A percentile compares a stretch with the other conserved stretches of the same genome.
Evolutionary conservation across 2,113 vertebrate genomes (phyloP).

Genomic region (Odontesthes bonariensis): DNA sequence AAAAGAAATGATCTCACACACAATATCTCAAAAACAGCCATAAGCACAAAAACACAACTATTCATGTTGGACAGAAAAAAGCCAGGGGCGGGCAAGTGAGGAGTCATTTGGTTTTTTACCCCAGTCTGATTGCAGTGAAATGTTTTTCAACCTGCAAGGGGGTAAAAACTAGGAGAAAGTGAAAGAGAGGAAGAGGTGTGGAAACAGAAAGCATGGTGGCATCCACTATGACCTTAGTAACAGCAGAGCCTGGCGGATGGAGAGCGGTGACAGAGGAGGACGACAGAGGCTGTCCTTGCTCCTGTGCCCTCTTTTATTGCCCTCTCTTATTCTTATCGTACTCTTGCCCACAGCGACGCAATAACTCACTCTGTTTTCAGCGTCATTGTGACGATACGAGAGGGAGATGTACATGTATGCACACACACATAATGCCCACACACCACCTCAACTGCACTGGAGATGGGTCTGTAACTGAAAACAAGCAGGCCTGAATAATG

Average conservation of each 20-base stretch:
- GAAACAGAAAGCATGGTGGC: constrained; percentile 17
- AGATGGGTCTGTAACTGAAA: constrained; percentile 54
- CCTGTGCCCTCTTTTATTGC: constrained; percentile 24
- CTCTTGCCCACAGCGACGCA: constrained; percentile 52
- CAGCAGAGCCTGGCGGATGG: constrained; percentile 36
- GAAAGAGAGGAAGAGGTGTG: not conserved
- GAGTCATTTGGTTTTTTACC: constrained; percentile 47
- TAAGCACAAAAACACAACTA: constrained; percentile 24
- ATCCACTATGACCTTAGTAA: constrained; percentile 50
- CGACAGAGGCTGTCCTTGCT: constrained; percentile 44
- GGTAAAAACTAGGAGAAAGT: constrained; percentile 26
- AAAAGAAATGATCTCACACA: constrained; percentile 13
- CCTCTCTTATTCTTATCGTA: constrained; percentile 54
- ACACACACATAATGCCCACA: constrained; percentile 6
- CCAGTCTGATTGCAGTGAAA: constrained; percentile 24
- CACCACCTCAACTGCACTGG: constrained; percentile 32
- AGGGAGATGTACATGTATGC: not conserved
- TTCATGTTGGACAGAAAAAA: constrained; percentile 42
- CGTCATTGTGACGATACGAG: constrained; percentile 40
- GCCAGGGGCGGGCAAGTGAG: constrained; percentile 1
- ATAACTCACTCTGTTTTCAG: constrained; percentile 57
- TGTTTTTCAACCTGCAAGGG: constrained; percentile 42
- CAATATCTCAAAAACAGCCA: constrained; percentile 36
- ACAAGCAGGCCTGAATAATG: constrained; percentile 71
- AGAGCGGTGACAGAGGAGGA: constrained; percentile 33